Base-by-base conservation (phyloP, 2,797 vertebrate species). In the Channallabes apus region DNA sequence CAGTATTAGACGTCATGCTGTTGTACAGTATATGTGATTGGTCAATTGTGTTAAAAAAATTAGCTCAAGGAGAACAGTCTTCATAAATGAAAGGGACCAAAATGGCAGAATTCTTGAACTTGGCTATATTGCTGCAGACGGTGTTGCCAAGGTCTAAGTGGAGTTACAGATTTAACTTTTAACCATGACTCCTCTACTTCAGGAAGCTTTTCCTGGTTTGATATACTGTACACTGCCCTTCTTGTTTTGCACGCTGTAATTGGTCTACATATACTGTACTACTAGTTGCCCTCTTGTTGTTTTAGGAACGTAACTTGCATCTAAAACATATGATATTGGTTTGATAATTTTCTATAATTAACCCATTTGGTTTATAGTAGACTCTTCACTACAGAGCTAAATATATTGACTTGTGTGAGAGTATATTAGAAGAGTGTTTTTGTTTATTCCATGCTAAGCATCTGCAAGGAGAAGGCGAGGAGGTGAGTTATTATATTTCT, bases 401-500 rank as follows among this genome's bases (percentile, higher is more conserved):
- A 15, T 69, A 22, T 84, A 27, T 83, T 83, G 82, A 18, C 61
- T 69, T 18, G 35, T 85, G 41, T 85, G 77, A 76, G 61, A 80
- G 84, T 84, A 77, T 87, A 86, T 86, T 82, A 84, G 67, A 85
- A 62, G 41, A 82, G 82, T 87, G 56, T 85, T 80, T 88, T 84
- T 85, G 87, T 94, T 92, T 93, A 92, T 95, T 94, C 89, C 91
- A 88, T 96, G 96, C 91, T 95, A 97, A 99, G 98, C 98, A 94
- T 98, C 98, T 94, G 98, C 97, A 94, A 94, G 97, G 94, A 97
- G 98, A 94, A 97, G 97, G 92, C 97, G 98, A 97, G 97, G 97
- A 96, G 98, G 98, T 99, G 96, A 98, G 98, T 98, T 93, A 73
- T 69, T 61, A 78, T 61, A 79, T 82, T 80, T 82, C n/a, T 80